phyloP scores from a whole-genome alignment of 1,140 invertebrate species.

The Apis dorsata region DNA sequence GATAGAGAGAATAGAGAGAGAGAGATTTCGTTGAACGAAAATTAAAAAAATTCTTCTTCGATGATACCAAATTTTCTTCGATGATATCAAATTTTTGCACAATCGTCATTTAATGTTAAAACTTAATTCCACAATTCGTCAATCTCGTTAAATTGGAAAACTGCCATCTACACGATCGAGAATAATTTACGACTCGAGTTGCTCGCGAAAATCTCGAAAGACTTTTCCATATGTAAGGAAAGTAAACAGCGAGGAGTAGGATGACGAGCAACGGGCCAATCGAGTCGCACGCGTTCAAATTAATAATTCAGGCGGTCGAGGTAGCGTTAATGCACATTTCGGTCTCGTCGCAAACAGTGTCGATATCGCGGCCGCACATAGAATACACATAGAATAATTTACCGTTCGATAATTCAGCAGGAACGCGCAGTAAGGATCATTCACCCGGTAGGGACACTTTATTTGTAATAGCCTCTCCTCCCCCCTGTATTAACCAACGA shows the following conservation, averaged over 20 bases:
- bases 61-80: too few relatives aligned
- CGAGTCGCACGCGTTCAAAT: not conserved
- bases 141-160: too few relatives aligned
- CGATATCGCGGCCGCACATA: not conserved
- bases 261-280: not conserved
- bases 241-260: not conserved
- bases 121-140: too few relatives aligned
- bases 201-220: not conserved
- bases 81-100: too few relatives aligned
- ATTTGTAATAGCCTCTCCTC: not conserved
- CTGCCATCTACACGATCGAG: too few relatives aligned
- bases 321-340: slow-evolving; percentile 24
- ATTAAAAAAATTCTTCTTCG: too few relatives aligned
- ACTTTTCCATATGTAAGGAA: too few relatives aligned
- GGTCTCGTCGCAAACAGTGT: slow-evolving; percentile 20
- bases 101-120: too few relatives aligned
- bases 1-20: too few relatives aligned
- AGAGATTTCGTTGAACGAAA: too few relatives aligned
- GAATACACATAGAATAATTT: slow-evolving; percentile 30
- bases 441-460: slow-evolving; percentile 6
- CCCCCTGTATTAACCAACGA: not conserved
- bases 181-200: too few relatives aligned
- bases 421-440: slow-evolving; percentile 26
- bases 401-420: slow-evolving; percentile 20
- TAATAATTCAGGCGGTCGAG: slow-evolving; percentile 17